Evolutionary conservation across 2,113 vertebrate species (phyloP).

Genomic region (Perca schrenkii): DNA sequence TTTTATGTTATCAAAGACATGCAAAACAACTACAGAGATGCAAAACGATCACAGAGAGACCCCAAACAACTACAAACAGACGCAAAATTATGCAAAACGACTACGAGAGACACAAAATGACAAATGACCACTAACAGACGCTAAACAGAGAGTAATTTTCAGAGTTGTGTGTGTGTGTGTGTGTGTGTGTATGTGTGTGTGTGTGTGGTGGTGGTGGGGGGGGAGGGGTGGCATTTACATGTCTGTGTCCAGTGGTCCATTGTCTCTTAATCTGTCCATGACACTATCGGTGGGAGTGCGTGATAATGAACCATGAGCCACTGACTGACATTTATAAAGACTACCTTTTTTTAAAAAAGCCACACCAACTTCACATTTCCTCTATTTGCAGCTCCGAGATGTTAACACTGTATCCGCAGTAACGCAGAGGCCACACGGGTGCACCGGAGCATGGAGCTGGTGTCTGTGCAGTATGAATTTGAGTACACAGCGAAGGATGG

Average conservation of each 20-base stretch:
- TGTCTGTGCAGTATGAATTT: slow-evolving; percentile 89
- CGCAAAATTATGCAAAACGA: no score
- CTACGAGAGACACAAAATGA: neutral
- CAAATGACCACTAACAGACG: neutral
- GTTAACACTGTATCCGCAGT: neutral
- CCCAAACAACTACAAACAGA: neutral
- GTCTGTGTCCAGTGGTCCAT: neutral
- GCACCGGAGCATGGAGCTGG: slow-evolving; percentile 81
- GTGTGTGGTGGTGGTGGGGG: no score
- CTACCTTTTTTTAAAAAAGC: neutral
- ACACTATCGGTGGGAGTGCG: neutral
- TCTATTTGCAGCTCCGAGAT: slow-evolving; percentile 60
- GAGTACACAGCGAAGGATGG: slow-evolving; percentile 90
- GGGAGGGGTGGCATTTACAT: no score
- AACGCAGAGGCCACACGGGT: neutral
- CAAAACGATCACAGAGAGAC: neutral
- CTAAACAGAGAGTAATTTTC: no score
- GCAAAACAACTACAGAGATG: neutral
- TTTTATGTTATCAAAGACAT: neutral
- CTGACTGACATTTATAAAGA: neutral
- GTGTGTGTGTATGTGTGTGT: no score
- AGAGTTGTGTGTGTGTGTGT: no score
- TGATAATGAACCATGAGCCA: neutral
- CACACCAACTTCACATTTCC: slow-evolving; percentile 26
- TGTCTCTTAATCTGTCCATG: neutral